Evolutionary conservation across 2,797 vertebrate genomes (phyloP), one percentile per base, ranked within the genome.

Genomic region (Sebastes hubbsi): DNA sequence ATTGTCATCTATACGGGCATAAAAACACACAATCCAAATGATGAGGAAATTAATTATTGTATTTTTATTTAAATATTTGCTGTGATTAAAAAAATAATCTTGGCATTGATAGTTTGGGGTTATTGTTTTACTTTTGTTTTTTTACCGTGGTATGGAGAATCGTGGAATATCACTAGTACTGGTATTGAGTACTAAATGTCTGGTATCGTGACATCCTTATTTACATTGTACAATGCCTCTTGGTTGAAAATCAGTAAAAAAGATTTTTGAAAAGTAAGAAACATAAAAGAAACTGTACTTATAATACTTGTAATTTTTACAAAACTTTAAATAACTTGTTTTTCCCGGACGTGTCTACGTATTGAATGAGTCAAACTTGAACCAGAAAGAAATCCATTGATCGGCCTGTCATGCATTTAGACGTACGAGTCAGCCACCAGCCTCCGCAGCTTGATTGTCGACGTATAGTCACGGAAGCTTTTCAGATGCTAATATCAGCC

Each of bases 401-500:
- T 46, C 32, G 55, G 27, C 55, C 25, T 42, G 54, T 27, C 62
- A 22, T 29, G 12, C 20, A 42, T 25, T 29, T 55, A 69, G 24
- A 58, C 27, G 18, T 16, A 30, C 5, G 2, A 82, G 63, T 70
- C 49, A 69, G 8, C n/a, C 49, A n/a, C 27, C 36, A 66, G 42
- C 52, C 36, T 59, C 8, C 29, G 4, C 67, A 64, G 54, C 59
- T 74, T 62, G 55, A 77, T 56, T 54, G 36, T 79, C 27, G 49
- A 14, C 77, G 80, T 56, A 67, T 27, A 64, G 62, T 52, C 29
- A 20, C 22, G 8, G 30, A 56, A 65, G 61, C 73, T 62, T 83
- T 83, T 82, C 34, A 84, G 24, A 74, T 74, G 67, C 64, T 80
- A 80, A 87, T 77, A 18, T 2, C 46, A 8, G 10, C 77, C 64